These are phyloP conservation scores for Macaria liturata DNA, from an alignment of 2,888 invertebrate species.

Conservation along the genomic window DNA sequence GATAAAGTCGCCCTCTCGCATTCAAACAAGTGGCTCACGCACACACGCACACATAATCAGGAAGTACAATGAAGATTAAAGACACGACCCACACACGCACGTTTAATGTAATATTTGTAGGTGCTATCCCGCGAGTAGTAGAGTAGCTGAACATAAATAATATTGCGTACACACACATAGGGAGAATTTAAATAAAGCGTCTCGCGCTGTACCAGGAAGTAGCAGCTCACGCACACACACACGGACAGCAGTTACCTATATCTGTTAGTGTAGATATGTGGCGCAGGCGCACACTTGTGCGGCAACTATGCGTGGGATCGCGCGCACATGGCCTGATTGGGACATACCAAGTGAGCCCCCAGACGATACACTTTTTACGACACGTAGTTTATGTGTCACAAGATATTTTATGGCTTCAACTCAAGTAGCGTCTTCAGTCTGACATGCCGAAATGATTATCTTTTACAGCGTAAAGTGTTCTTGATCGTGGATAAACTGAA, in stretches of 20 bases:
- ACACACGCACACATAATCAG: conserved; percentile 74
- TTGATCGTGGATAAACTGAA: too few relatives aligned
- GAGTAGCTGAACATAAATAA: conserved; percentile 76
- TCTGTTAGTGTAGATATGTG: conserved; percentile 58
- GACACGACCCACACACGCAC: conserved; percentile 71
- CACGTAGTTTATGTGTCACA: conserved; percentile 60
- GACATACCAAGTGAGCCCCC: conserved; percentile 78
- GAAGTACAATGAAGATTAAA: conserved; percentile 83
- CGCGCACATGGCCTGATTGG: conserved; percentile 81
- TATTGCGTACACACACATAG: conserved; percentile 77
- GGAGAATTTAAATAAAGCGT: conserved; percentile 78
- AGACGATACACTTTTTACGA: conserved; percentile 79
- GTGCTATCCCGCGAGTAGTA: conserved; percentile 59
- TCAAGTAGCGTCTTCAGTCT: conserved; percentile 17
- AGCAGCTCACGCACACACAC: conserved; percentile 75
- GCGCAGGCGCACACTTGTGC: conserved; percentile 79
- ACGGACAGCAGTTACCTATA: conserved; percentile 57
- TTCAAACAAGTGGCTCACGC: conserved; percentile 82
- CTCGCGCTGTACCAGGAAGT: conserved; percentile 82
- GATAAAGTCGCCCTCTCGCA: conserved; percentile 81
- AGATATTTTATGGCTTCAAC: conserved; percentile 45
- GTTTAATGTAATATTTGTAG: conserved; percentile 74
- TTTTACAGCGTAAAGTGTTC: too few relatives aligned
- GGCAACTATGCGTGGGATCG: conserved; percentile 79
- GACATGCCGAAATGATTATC: neutral